Evolutionary conservation across 2,888 invertebrate species (phyloP).

Genomic region (Dione vanillae): DNA sequence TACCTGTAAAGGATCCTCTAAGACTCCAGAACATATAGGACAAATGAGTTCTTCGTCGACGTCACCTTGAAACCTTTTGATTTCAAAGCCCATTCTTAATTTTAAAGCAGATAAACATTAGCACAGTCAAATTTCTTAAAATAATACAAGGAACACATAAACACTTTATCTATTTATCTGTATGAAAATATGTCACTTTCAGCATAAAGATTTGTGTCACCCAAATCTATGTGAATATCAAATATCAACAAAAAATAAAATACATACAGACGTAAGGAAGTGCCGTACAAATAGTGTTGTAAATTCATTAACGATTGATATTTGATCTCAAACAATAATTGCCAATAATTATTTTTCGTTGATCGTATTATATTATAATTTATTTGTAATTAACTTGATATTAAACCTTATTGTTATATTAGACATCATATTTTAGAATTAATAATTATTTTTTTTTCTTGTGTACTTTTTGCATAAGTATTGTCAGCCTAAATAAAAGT

Average conservation of each 20-base stretch:
- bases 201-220: slow-evolving; percentile 47
- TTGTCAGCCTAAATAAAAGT: not conserved
- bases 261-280: slow-evolving; percentile 26
- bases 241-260: slow-evolving; percentile 53
- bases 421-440: not conserved
- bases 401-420: not conserved
- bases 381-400: not conserved
- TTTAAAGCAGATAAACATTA: slow-evolving; percentile 44
- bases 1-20: slow-evolving; percentile 98
- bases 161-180: slow-evolving; percentile 27
- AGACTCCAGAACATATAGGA: slow-evolving; percentile 97
- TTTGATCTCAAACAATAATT: too few species aligned
- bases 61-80: slow-evolving; percentile 96
- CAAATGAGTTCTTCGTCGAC: slow-evolving; percentile 98
- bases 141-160: slow-evolving; percentile 12
- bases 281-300: slow-evolving; percentile 17
- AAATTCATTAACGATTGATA: not conserved
- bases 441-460: not conserved
- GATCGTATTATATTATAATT: not conserved
- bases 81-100: slow-evolving; percentile 95
- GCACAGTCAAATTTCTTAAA: slow-evolving; percentile 31
- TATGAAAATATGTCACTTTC: slow-evolving; percentile 31
- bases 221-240: slow-evolving; percentile 54
- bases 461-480: not conserved
- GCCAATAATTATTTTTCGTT: too few species aligned